phyloP scores from a whole-genome alignment of 2,888 invertebrate species.

The Caenorhabditis angaria region DNA sequence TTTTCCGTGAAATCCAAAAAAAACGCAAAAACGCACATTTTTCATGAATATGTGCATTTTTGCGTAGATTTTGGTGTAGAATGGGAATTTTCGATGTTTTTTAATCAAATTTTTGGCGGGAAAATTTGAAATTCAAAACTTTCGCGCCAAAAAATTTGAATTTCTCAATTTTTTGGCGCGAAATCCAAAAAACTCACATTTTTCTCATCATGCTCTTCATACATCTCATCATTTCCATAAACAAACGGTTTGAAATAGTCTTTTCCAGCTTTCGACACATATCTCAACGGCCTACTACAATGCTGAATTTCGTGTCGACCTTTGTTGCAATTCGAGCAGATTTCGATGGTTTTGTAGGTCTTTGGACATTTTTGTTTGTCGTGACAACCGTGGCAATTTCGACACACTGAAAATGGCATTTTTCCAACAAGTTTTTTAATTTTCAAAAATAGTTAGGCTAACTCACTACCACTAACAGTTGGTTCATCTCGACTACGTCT shows the following conservation, averaged over 20 bases:
- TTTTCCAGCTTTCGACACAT: neutral
- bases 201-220: no score
- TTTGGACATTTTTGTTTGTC: neutral
- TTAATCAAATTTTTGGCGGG: no score
- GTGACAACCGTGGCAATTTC: neutral
- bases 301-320: neutral
- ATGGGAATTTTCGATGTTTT: no score
- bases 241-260: neutral
- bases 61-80: no score
- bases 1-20: no score
- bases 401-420: neutral
- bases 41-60: no score
- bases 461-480: no score
- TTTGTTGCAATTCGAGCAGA: neutral
- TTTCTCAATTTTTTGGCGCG: no score
- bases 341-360: neutral
- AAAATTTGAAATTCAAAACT: neutral
- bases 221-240: neutral
- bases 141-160: neutral
- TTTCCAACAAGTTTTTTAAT: neutral
- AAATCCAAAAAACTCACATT: no score
- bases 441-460: no score
- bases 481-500: no score
- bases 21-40: no score
- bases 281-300: neutral